Evolutionary conservation across 2,888 invertebrate species (phyloP).

Genomic region (Nomada goodeniana): DNA sequence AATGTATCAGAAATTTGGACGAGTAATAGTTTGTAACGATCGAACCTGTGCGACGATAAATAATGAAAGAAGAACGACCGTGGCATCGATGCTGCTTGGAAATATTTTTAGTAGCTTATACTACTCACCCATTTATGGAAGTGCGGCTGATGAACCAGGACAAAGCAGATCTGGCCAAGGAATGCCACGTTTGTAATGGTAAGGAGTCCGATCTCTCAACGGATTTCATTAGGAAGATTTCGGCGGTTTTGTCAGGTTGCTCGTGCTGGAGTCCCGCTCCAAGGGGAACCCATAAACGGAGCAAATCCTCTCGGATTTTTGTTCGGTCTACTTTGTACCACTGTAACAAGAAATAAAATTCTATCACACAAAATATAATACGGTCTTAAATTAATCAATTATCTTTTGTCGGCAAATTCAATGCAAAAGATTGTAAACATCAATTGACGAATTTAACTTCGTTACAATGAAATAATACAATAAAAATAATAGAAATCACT

Average conservation of each 20-base stretch:
- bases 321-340: conserved; percentile 90
- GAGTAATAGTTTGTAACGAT: not conserved
- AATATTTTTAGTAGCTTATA: not conserved
- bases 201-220: conserved; percentile 93
- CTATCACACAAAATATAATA: not conserved
- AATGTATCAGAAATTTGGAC: not conserved
- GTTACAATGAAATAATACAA: too few species aligned
- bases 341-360: conserved; percentile 83
- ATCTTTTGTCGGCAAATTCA: not conserved
- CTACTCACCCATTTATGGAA: conserved; percentile 95
- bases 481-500: not conserved
- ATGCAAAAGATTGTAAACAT: too few species aligned
- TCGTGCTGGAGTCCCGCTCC: conserved; percentile 83
- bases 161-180: conserved; percentile 93
- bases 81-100: not conserved
- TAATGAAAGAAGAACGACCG: not conserved
- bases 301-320: conserved; percentile 85
- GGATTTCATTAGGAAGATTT: conserved; percentile 90
- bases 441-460: too few species aligned
- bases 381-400: not conserved
- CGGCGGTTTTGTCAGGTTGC: conserved; percentile 89
- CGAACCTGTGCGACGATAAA: not conserved
- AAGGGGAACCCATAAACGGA: conserved; percentile 88
- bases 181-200: conserved; percentile 95
- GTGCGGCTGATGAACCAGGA: conserved; percentile 97